A percentile compares a stretch with the other conserved stretches of the same genome.
Evolutionary conservation across 2,113 vertebrate species (phyloP).

Genomic region (Phyllostomus discolor): DNA sequence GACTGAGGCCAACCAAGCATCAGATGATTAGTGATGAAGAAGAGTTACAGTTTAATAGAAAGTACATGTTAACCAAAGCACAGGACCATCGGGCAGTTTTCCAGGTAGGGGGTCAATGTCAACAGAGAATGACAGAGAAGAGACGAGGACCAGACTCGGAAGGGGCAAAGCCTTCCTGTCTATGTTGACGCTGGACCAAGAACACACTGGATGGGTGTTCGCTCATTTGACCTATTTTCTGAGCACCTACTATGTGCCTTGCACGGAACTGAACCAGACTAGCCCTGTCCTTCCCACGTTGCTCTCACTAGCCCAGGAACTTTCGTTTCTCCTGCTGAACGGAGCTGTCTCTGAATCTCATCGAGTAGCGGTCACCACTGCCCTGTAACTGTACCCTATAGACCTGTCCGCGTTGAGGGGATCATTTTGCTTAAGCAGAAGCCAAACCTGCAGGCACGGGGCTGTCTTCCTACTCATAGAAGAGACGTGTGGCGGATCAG

Average conservation of each 20-base stretch:
- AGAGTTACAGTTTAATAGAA: not conserved
- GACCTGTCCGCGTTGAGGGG: not conserved
- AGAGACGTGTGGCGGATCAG: not conserved
- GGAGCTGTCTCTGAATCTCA: not conserved
- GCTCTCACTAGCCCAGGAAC: not conserved
- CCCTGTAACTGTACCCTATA: too few relatives aligned
- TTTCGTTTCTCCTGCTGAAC: not conserved
- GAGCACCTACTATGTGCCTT: not conserved
- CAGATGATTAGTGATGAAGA: not conserved
- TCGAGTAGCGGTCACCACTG: rapidly evolving
- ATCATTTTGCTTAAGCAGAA: not conserved
- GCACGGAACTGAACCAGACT: not conserved
- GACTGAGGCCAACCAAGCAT: not conserved
- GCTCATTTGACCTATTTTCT: not conserved
- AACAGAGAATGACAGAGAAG: not conserved
- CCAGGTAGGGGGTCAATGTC: not conserved
- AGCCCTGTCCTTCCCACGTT: not conserved
- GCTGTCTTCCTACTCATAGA: not conserved
- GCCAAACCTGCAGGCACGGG: not conserved
- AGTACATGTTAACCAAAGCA: not conserved
- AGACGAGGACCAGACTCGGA: not conserved
- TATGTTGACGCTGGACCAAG: not conserved
- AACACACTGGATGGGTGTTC: not conserved
- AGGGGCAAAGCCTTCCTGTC: not conserved
- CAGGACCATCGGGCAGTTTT: not conserved